Evolutionary conservation across 2,888 invertebrate genomes (phyloP).

Genomic region (Scotopteryx bipunctaria): DNA sequence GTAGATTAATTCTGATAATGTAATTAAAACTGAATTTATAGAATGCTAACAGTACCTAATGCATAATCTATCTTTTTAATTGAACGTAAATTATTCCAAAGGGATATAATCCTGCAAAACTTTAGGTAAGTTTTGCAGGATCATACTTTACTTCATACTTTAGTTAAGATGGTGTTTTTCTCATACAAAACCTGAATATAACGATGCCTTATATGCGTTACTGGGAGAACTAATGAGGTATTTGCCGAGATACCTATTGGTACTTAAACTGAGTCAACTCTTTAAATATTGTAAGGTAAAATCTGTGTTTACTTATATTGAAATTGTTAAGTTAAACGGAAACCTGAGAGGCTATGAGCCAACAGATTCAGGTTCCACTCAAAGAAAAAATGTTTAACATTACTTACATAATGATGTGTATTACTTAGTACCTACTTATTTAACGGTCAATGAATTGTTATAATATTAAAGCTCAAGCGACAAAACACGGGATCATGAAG

Average conservation of each 20-base stretch:
- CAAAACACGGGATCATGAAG: slow-evolving; percentile 38
- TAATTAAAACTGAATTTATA: too few relatives aligned
- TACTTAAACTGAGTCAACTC: slow-evolving; percentile 23
- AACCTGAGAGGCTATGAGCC: background rate
- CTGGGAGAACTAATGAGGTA: slow-evolving; percentile 19
- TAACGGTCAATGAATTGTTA: too few relatives aligned
- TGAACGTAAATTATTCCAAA: too few relatives aligned
- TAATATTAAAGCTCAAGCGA: slow-evolving; percentile 22
- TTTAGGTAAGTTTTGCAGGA: too few relatives aligned
- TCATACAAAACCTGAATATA: slow-evolving; percentile 1
- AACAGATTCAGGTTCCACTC: background rate
- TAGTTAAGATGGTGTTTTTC: background rate
- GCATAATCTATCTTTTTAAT: too few relatives aligned
- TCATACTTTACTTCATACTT: background rate
- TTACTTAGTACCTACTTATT: too few relatives aligned
- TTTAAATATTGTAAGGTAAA: slow-evolving; percentile 9
- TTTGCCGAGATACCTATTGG: slow-evolving; percentile 20
- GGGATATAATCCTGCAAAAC: too few relatives aligned
- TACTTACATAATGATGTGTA: too few relatives aligned
- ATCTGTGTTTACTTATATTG: too few relatives aligned
- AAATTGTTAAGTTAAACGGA: background rate
- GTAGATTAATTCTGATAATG: too few relatives aligned
- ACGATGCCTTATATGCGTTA: slow-evolving; percentile 3
- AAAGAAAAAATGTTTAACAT: background rate
- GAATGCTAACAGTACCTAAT: too few relatives aligned